Percentiles rank a stretch among this genome's conserved stretches.
These are phyloP conservation scores for Zaprionus gabonicus DNA, from an alignment of 1,140 invertebrate species.

Conservation along the genomic window DNA sequence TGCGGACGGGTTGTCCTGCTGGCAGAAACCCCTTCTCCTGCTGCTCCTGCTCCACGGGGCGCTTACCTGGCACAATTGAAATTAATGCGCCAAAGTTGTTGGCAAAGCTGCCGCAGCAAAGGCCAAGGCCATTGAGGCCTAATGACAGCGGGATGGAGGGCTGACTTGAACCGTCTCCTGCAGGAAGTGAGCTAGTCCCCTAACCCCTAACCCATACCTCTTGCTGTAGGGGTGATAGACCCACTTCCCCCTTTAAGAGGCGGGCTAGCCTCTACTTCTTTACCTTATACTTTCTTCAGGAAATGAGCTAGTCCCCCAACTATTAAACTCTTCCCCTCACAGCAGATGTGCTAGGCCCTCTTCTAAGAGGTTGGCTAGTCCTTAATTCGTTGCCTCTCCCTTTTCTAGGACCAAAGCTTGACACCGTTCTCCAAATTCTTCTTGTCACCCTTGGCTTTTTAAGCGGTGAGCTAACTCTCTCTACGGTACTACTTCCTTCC, in stretches of 20 bases:
- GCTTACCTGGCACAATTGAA: slow-evolving; percentile 3
- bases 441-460: too few relatives aligned
- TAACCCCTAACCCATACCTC: neutral
- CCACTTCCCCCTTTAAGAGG: neutral
- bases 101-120: neutral
- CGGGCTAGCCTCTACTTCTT: neutral
- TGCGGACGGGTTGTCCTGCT: neutral
- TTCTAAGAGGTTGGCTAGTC: neutral
- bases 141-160: slow-evolving; percentile 1
- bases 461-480: too few relatives aligned
- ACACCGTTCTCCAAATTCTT: neutral
- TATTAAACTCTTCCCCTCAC: too few relatives aligned
- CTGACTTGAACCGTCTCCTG: neutral
- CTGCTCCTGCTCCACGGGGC: neutral
- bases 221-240: neutral
- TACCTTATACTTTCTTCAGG: neutral
- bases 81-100: slow-evolving; percentile 7
- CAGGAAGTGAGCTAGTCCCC: neutral
- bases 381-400: neutral
- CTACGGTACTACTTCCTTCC: too few relatives aligned
- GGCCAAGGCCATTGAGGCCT: slow-evolving; percentile 5
- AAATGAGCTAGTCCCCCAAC: neutral
- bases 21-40: neutral
- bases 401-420: neutral
- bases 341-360: too few relatives aligned